Evolutionary conservation across 2,888 invertebrate species (phyloP).

Genomic region (Pilophorus perplexus): DNA sequence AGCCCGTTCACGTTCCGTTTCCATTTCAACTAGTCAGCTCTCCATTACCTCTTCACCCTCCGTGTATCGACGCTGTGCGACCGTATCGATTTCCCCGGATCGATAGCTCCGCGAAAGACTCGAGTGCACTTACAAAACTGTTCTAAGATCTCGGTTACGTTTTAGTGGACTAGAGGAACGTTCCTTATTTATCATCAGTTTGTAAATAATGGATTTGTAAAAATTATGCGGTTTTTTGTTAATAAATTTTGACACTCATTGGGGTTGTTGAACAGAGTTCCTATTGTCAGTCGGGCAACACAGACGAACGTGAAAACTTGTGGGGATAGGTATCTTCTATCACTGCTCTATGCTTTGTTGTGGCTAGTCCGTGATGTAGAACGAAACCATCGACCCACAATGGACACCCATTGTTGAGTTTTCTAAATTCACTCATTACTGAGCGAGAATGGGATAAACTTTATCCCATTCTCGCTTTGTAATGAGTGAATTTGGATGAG

Average conservation of each 20-base stretch:
- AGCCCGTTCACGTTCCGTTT: constrained; percentile 96
- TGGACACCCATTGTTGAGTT: no score
- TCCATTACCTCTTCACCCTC: neutral
- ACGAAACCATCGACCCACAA: no score
- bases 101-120: neutral
- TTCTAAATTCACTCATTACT: no score
- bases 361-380: no score
- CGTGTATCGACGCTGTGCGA: neutral
- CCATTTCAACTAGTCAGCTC: constrained; percentile 75
- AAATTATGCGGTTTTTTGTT: constrained; percentile 5
- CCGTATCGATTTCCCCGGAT: neutral
- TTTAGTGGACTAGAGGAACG: constrained; percentile 11
- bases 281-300: no score
- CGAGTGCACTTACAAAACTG: constrained; percentile 21
- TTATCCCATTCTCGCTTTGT: no score
- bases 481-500: no score
- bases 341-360: no score
- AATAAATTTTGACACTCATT: neutral
- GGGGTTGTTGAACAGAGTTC: neutral
- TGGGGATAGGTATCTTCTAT: no score
- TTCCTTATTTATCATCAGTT: constrained; percentile 8
- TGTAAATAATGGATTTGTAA: constrained; percentile 17
- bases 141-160: constrained; percentile 13
- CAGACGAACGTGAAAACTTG: no score
- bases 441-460: no score